Evolutionary conservation across 1,140 invertebrate genomes (phyloP).

Genomic region (Streblospio benedicti): DNA sequence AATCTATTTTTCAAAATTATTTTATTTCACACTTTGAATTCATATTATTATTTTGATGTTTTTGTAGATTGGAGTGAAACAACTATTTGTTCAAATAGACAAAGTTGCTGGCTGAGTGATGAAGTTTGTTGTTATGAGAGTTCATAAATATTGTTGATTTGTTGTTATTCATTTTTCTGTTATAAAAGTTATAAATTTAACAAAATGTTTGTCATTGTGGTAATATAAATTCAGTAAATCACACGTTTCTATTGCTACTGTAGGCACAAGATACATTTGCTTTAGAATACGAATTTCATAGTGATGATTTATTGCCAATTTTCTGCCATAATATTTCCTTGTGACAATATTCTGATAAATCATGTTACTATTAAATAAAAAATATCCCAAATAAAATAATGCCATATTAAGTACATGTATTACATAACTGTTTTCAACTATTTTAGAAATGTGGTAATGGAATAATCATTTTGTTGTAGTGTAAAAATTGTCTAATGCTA

Average conservation of each 20-base stretch:
- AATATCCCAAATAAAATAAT: too few relatives aligned
- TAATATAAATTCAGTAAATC: not conserved
- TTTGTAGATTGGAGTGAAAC: not conserved
- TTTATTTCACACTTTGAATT: not conserved
- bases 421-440: not conserved
- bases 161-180: not conserved
- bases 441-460: not conserved
- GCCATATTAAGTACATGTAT: not conserved
- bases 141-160: not conserved
- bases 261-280: not conserved
- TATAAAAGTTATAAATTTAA: not conserved
- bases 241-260: not conserved
- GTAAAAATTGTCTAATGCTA: not conserved
- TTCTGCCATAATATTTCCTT: not conserved
- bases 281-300: not conserved
- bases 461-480: not conserved
- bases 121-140: not conserved
- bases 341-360: not conserved
- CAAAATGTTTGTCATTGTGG: not conserved
- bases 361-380: too few relatives aligned
- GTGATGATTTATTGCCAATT: not conserved
- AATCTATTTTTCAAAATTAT: too few relatives aligned
- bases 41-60: not conserved
- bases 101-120: not conserved
- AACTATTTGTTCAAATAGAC: slow-evolving; percentile 1